Conservation (phyloP, 2,797 vertebrate species). For the Hyperoplus lanceolatus region DNA sequence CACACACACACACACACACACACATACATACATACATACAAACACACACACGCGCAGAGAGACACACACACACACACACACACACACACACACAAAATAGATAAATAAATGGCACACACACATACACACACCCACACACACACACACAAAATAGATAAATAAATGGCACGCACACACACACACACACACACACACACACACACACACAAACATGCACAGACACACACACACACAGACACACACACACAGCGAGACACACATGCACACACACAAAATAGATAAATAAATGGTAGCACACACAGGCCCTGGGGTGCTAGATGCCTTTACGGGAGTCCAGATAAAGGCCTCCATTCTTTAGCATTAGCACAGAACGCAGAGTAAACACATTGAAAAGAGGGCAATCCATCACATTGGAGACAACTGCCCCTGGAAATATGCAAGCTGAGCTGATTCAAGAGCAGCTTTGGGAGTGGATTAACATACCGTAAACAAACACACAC, state of each 20-base stretch:
- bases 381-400: constrained; percentile 71
- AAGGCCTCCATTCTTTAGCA: constrained; percentile 69
- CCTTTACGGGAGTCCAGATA: constrained; percentile 62
- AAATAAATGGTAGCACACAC: constrained; percentile 27
- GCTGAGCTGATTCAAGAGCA: constrained; percentile 42
- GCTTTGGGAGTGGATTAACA: constrained; percentile 64
- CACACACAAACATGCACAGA: neutral
- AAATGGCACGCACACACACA: too few relatives aligned
- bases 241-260: neutral
- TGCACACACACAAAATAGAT: constrained; percentile 15
- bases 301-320: constrained; percentile 37
- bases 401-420: constrained; percentile 74
- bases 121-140: too few relatives aligned
- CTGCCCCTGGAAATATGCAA: constrained; percentile 73
- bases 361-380: constrained; percentile 66
- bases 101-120: too few relatives aligned
- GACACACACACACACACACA: neutral
- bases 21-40: neutral
- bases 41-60: too few relatives aligned
- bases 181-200: too few relatives aligned
- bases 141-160: too few relatives aligned
- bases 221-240: neutral
- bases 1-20: too few relatives aligned
- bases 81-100: too few relatives aligned
- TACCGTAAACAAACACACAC: constrained; percentile 45